Evolutionary conservation across 2,888 invertebrate genomes (phyloP), one percentile per base, ranked within the genome.

Genomic region (Eustalomyia histrio): DNA sequence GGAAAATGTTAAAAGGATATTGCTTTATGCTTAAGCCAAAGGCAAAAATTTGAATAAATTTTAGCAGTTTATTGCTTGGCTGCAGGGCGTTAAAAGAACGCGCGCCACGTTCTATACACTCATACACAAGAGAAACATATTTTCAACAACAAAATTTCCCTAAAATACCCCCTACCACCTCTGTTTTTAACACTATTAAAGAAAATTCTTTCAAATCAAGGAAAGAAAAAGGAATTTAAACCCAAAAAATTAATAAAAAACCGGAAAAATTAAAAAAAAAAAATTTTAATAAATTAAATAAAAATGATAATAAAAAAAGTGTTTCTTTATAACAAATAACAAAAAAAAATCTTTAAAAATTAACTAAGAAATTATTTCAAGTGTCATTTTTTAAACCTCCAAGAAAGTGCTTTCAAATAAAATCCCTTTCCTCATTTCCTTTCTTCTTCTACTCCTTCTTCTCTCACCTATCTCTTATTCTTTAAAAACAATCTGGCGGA

Each of bases 401-500:
- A 2, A 47, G 24, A 60, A 64, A 64, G 47, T 21, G 29, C n/a
- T 50, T 52, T 4, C 12, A 43, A 53, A 57, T 16, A 18, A 29
- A 29, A 29, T 29, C 7, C 29, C 12, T 16, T 24, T 61, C 33
- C 12, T 24, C 33, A 50, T 9, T 17, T 24, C 12, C 39, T 16
- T 17, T 18, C 58, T 57, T 55, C 52, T 68, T 75, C 67, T 67
- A 17, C 68, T 29, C 33, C 52, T 33, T 39, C 7, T 14, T 52
- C 24, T 43, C 58, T 35, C 16, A 55, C n/a, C 47, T 14, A 9
- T 61, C 47, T 7, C 39, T 39, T 53, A 17, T 58, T 24, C 21
- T 17, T 50, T n/a, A 21, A 50, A 33, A 29, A 33, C 29, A 17
- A 64, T 33, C 61, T 78, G 72, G 78, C 80, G 80, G 82, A 47